phyloP scores from a whole-genome alignment of 2,113 vertebrate genomes.

The Lophotis ruficrista region DNA sequence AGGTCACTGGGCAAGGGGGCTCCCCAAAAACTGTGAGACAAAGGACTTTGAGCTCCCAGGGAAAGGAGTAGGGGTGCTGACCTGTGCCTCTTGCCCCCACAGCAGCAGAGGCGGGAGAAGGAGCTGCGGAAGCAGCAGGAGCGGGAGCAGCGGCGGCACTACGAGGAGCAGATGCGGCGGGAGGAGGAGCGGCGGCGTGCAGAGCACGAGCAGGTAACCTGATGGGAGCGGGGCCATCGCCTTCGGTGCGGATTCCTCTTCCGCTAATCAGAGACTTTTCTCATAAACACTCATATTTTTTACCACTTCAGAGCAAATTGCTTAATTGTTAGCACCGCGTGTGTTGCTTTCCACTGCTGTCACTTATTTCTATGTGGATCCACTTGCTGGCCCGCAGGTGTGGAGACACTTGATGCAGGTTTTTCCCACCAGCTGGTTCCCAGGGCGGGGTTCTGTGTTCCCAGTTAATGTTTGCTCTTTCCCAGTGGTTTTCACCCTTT shows the following conservation, averaged over 20 bases:
- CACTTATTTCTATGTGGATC: not conserved
- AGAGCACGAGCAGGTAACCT: conserved; percentile 91
- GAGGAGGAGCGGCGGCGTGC: conserved; percentile 95
- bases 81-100: not conserved
- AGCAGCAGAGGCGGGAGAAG: conserved; percentile 96
- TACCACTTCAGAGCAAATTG: conserved; percentile 23
- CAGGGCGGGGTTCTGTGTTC: not conserved
- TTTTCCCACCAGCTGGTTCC: not conserved
- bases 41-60: accelerated
- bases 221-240: accelerated
- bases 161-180: conserved; percentile 92
- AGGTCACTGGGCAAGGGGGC: accelerated
- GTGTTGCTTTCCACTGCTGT: conserved; percentile 8
- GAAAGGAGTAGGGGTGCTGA: not conserved
- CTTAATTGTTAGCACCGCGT: not conserved
- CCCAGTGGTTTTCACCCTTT: not conserved
- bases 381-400: not conserved
- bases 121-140: conserved; percentile 97
- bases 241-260: not conserved
- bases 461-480: not conserved
- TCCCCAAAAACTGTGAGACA: not conserved
- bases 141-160: conserved; percentile 92
- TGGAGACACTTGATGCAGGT: not conserved
- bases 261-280: not conserved
- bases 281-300: not conserved